These are phyloP conservation scores for Saccostrea glomerata DNA, from an alignment of 1,140 invertebrate genomes.

Conservation along the genomic window DNA sequence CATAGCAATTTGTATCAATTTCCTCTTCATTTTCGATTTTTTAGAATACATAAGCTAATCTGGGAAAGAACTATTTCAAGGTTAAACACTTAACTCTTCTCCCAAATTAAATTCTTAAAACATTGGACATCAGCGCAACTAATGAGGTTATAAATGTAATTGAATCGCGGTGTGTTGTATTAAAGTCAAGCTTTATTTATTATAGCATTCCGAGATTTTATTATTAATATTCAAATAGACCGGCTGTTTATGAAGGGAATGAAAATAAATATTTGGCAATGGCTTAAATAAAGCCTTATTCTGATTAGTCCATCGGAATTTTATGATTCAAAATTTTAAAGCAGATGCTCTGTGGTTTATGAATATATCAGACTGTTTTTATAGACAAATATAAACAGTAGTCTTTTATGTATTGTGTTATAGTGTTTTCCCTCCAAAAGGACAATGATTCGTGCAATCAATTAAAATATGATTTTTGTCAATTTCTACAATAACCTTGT, in stretches of 20 bases:
- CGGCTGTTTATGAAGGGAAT: conserved; percentile 14
- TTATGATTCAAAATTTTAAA: not conserved
- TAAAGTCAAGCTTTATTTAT: not conserved
- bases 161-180: not conserved
- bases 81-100: not conserved
- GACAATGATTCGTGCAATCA: too few relatives aligned
- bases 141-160: not conserved
- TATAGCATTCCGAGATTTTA: not conserved
- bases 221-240: conserved; percentile 14
- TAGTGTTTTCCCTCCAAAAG: too few relatives aligned
- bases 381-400: too few relatives aligned
- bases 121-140: not conserved
- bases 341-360: not conserved
- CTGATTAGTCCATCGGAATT: not conserved
- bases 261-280: conserved; percentile 12
- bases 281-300: not conserved
- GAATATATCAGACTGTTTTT: too few relatives aligned
- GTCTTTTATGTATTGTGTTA: too few relatives aligned
- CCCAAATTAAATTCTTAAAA: not conserved
- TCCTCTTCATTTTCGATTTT: too few relatives aligned
- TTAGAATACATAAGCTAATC: too few relatives aligned
- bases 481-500: too few relatives aligned
- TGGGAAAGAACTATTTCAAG: not conserved
- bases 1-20: too few relatives aligned
- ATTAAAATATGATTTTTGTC: too few relatives aligned